Percentiles rank a stretch among this genome's conserved stretches.
Evolutionary conservation across 2,888 invertebrate species (phyloP).

Genomic region (Phytoseiulus persimilis): DNA sequence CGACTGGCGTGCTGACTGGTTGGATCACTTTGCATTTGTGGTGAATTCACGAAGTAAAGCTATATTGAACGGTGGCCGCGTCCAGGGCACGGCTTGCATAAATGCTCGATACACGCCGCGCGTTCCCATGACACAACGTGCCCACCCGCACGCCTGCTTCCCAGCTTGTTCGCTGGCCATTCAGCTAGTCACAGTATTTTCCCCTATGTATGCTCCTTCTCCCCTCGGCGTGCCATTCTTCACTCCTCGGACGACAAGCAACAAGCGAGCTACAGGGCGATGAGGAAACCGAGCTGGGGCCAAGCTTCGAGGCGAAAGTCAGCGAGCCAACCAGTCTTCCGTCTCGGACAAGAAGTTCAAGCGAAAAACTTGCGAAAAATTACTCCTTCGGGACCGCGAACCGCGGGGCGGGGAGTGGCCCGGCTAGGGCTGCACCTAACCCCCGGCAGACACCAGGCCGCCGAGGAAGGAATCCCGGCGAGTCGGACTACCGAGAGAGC

Average conservation of each 20-base stretch:
- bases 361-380: slow-evolving; percentile 35
- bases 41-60: not conserved
- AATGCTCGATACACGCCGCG: too few species aligned
- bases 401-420: not conserved
- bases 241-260: not conserved
- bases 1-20: not conserved
- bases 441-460: too few species aligned
- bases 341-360: not conserved
- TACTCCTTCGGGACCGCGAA: slow-evolving; percentile 24
- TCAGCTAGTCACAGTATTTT: not conserved
- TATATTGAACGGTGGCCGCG: not conserved
- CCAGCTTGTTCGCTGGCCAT: not conserved
- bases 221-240: not conserved
- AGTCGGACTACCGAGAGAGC: too few species aligned
- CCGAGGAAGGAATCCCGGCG: too few species aligned
- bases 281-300: not conserved
- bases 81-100: too few species aligned
- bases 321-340: not conserved
- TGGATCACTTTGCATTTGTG: not conserved
- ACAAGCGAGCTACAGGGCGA: not conserved
- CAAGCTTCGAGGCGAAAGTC: not conserved
- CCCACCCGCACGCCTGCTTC: too few species aligned
- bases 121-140: too few species aligned
- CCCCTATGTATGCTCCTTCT: not conserved
- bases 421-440: too few species aligned